phyloP scores from a whole-genome alignment of 2,113 vertebrate species.

The Chionis minor region DNA sequence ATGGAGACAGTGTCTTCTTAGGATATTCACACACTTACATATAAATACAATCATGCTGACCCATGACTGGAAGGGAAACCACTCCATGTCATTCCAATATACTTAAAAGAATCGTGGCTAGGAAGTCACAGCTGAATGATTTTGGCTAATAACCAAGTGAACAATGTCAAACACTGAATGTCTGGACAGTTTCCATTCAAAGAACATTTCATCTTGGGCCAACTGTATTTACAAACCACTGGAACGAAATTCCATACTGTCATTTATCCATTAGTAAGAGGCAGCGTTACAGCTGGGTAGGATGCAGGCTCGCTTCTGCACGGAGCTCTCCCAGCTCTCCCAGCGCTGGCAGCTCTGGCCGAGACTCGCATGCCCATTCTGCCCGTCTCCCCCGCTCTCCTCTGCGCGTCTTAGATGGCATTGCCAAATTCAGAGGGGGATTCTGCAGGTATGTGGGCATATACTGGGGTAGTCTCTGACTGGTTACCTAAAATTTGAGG shows the following conservation, averaged over 20 bases:
- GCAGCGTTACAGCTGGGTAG: not conserved
- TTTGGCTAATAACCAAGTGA: slow-evolving; percentile 68
- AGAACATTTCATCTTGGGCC: slow-evolving; percentile 60
- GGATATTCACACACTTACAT: not conserved
- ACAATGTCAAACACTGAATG: slow-evolving; percentile 74
- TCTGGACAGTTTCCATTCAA: slow-evolving; percentile 71
- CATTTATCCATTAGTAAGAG: slow-evolving; percentile 26
- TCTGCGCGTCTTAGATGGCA: accelerated
- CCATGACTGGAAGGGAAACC: not conserved
- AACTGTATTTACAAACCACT: slow-evolving; percentile 57
- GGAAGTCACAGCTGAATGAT: slow-evolving; percentile 71
- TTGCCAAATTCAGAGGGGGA: not conserved
- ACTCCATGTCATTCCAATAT: slow-evolving; percentile 15
- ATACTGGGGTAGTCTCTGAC: not conserved
- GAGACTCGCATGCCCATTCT: not conserved
- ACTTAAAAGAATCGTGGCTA: slow-evolving; percentile 40
- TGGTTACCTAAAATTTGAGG: not conserved
- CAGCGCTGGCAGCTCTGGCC: not conserved
- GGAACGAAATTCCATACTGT: slow-evolving; percentile 37
- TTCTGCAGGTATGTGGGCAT: not conserved
- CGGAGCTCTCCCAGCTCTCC: not conserved
- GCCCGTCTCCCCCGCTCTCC: not conserved
- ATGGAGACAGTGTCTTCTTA: not conserved
- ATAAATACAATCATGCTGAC: not conserved
- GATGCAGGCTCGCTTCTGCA: not conserved